Percentiles rank a stretch among this genome's conserved stretches.
Conservation (phyloP, 2,797 vertebrate species). For the Cynopterus sphinx region DNA sequence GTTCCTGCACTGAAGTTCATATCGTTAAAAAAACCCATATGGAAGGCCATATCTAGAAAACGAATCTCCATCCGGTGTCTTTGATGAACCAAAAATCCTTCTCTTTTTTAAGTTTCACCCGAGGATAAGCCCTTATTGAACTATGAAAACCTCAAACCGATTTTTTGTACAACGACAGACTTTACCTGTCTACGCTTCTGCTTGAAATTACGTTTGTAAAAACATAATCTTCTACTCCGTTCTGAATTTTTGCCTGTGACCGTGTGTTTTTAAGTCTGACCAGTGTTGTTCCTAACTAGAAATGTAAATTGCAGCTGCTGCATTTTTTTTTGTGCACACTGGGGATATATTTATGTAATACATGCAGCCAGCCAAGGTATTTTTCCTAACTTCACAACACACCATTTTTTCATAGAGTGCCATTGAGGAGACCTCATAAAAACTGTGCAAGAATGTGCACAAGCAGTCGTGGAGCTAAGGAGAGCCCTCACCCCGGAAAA, state of each 20-base stretch:
- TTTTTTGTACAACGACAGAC: neutral
- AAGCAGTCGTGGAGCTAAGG: neutral
- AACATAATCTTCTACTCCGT: neutral
- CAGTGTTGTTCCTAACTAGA: conserved; percentile 66
- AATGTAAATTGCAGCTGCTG: conserved; percentile 67
- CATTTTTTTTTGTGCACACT: conserved; percentile 23
- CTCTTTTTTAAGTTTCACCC: neutral
- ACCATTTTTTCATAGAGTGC: conserved; percentile 5
- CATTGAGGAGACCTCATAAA: conserved; percentile 48
- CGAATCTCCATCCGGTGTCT: neutral
- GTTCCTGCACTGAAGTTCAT: neutral
- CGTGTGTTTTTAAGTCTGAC: conserved; percentile 44
- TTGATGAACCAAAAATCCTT: neutral
- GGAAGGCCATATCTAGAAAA: neutral
- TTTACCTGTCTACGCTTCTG: neutral
- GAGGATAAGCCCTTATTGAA: conserved; percentile 3
- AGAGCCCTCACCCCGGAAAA: neutral
- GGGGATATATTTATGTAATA: conserved; percentile 54
- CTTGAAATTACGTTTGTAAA: neutral
- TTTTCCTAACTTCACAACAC: conserved; percentile 52
- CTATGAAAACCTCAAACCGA: neutral
- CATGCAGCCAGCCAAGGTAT: conserved; percentile 55
- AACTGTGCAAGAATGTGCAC: neutral
- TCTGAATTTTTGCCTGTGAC: conserved; percentile 48
- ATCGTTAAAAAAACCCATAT: neutral